These are phyloP conservation scores for Brachylomia viminalis DNA, from an alignment of 2,888 invertebrate species.

Conservation along the genomic window DNA sequence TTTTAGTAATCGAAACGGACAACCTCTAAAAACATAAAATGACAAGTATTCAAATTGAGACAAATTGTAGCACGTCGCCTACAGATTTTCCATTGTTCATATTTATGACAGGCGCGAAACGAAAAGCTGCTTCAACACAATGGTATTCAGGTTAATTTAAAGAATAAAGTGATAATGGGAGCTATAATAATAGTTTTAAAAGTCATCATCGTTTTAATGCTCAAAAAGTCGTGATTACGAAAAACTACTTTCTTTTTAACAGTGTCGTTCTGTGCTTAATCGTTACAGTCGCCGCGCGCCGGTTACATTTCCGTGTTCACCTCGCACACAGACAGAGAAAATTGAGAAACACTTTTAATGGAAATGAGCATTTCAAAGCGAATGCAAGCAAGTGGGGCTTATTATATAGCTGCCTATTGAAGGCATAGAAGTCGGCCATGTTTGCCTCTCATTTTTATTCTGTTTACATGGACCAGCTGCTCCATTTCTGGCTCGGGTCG, in stretches of 20 bases:
- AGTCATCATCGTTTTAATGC: slow-evolving; percentile 25
- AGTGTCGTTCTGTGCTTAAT: slow-evolving; percentile 43
- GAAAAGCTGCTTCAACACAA: slow-evolving; percentile 43
- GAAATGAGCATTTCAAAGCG: slow-evolving; percentile 74
- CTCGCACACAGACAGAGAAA: slow-evolving; percentile 63
- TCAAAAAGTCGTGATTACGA: slow-evolving; percentile 48
- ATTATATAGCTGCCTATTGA: slow-evolving; percentile 76
- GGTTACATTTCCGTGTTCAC: slow-evolving; percentile 56
- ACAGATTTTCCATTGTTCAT: slow-evolving; percentile 49
- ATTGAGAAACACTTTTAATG: slow-evolving; percentile 73
- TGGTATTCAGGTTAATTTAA: slow-evolving; percentile 48
- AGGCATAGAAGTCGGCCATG: slow-evolving; percentile 76
- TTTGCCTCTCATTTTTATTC: slow-evolving; percentile 83
- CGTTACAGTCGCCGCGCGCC: slow-evolving; percentile 29
- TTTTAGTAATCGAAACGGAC: slow-evolving; percentile 18
- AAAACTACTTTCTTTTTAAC: slow-evolving; percentile 50
- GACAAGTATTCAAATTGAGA: slow-evolving; percentile 54
- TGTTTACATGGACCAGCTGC: slow-evolving; percentile 86
- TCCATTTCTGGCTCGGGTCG: slow-evolving; percentile 80
- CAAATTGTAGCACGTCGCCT: slow-evolving; percentile 46
- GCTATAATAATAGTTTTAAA: slow-evolving; percentile 46
- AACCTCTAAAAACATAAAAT: slow-evolving; percentile 19
- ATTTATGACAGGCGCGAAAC: slow-evolving; percentile 37
- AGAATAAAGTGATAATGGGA: slow-evolving; percentile 51
- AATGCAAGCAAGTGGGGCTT: slow-evolving; percentile 72